Conservation (phyloP, 2,113 vertebrate species). For the Centropristis striata region DNA sequence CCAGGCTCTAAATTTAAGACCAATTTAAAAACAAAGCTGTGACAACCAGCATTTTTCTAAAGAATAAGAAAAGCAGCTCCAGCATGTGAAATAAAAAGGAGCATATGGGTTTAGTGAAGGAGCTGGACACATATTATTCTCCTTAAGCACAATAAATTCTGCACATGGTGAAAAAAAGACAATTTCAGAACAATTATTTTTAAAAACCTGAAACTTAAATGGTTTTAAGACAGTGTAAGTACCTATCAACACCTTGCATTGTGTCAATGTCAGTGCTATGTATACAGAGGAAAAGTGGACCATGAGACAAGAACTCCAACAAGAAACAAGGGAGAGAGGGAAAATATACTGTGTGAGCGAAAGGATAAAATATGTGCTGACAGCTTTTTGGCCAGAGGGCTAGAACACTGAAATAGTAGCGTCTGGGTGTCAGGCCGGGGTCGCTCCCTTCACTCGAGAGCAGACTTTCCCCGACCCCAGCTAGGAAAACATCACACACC, state of each 20-base stretch:
- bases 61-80: background rate
- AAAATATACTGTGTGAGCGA: constrained; percentile 70
- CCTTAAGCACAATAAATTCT: background rate
- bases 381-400: constrained; percentile 77
- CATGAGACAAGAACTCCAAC: constrained; percentile 45
- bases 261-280: constrained; percentile 16
- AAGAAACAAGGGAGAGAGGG: constrained; percentile 37
- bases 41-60: background rate
- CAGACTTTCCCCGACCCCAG: constrained; percentile 70
- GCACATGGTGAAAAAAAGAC: background rate
- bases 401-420: constrained; percentile 76
- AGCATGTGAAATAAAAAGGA: background rate
- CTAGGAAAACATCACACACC: constrained; percentile 65
- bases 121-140: background rate
- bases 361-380: constrained; percentile 81
- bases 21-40: constrained; percentile 13
- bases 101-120: background rate
- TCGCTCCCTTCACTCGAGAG: constrained; percentile 66
- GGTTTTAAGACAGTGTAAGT: background rate
- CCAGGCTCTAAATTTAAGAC: background rate
- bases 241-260: background rate
- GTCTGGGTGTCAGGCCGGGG: constrained; percentile 76
- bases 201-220: background rate
- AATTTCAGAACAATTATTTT: background rate
- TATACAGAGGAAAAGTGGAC: constrained; percentile 18